Conservation (phyloP, 1,140 invertebrate species). For the Panagrolaimus sp. region DNA sequence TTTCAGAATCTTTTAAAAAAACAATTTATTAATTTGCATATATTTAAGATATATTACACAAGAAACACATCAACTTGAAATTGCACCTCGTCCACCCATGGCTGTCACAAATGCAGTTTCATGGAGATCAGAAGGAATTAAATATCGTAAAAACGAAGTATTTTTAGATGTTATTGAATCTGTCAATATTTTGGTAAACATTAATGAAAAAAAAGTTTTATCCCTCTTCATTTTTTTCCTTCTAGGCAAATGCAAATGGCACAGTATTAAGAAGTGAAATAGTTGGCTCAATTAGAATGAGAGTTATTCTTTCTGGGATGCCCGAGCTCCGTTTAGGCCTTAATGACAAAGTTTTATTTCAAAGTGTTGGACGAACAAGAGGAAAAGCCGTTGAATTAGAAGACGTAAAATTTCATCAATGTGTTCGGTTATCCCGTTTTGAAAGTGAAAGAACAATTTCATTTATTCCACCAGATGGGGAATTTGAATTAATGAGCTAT, state of each 20-base stretch:
- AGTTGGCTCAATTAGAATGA: constrained; percentile 98
- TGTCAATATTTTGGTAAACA: constrained; percentile 78
- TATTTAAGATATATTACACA: constrained; percentile 73
- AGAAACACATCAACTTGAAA: constrained; percentile 93
- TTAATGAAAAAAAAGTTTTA: not conserved
- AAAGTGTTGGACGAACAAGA: constrained; percentile 75
- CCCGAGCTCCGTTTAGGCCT: constrained; percentile 93
- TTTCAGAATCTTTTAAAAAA: no score
- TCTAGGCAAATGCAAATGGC: constrained; percentile 87
- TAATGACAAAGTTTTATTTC: constrained; percentile 98
- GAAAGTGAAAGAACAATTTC: constrained; percentile 65
- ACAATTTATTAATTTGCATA: no score
- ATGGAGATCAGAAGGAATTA: constrained; percentile 97
- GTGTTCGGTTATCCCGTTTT: constrained; percentile 65
- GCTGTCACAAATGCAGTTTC: constrained; percentile 97
- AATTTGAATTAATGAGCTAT: constrained; percentile 66
- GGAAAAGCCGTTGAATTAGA: constrained; percentile 64
- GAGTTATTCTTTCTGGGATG: constrained; percentile 97
- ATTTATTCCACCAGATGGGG: constrained; percentile 65
- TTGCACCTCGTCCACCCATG: constrained; percentile 85
- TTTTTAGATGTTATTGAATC: constrained; percentile 99
- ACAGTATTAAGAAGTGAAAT: constrained; percentile 97
- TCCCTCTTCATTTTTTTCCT: constrained; percentile 22
- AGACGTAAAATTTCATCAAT: constrained; percentile 66
- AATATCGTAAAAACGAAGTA: constrained; percentile 99